Percentiles rank a stretch among this genome's conserved stretches.
Conservation (phyloP, 2,888 invertebrate genomes). For the Zootermopsis nevadensis region DNA sequence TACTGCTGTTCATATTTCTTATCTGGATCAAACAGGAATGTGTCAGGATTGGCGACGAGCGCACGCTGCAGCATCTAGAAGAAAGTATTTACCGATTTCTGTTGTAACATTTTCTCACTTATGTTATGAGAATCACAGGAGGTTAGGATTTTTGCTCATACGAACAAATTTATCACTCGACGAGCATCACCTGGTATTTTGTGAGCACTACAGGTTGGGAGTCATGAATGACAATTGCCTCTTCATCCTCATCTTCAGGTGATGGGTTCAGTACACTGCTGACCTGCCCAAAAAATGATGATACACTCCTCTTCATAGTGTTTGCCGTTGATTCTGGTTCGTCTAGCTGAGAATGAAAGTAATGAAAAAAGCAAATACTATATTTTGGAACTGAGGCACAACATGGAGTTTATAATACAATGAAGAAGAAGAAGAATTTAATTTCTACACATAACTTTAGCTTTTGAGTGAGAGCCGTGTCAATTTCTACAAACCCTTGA, state of each 20-base stretch:
- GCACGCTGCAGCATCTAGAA: conserved; percentile 76
- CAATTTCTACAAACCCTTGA: too few relatives aligned
- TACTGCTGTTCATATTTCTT: conserved; percentile 67
- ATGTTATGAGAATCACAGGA: too few relatives aligned
- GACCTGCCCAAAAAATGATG: conserved; percentile 78
- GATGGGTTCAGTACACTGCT: conserved; percentile 76
- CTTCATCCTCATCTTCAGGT: conserved; percentile 76
- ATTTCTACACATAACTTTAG: too few relatives aligned
- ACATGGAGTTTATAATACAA: too few relatives aligned
- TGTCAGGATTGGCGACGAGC: conserved; percentile 77
- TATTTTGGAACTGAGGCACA: too few relatives aligned
- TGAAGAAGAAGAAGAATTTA: too few relatives aligned
- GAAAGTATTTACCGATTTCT: background rate
- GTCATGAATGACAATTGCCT: conserved; percentile 74
- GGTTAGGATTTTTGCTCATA: too few relatives aligned
- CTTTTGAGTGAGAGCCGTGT: too few relatives aligned
- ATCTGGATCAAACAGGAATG: conserved; percentile 77
- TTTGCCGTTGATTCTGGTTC: conserved; percentile 78
- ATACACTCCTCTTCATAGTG: conserved; percentile 78
- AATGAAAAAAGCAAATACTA: background rate
- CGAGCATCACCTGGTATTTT: conserved; percentile 64
- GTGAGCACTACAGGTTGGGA: conserved; percentile 76
- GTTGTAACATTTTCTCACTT: too few relatives aligned
- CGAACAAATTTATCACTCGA: too few relatives aligned
- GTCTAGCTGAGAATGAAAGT: conserved; percentile 69